Percentiles rank a stretch among this genome's conserved stretches.
Conservation (phyloP, 2,113 vertebrate genomes). For the Dipodomys ordii region DNA sequence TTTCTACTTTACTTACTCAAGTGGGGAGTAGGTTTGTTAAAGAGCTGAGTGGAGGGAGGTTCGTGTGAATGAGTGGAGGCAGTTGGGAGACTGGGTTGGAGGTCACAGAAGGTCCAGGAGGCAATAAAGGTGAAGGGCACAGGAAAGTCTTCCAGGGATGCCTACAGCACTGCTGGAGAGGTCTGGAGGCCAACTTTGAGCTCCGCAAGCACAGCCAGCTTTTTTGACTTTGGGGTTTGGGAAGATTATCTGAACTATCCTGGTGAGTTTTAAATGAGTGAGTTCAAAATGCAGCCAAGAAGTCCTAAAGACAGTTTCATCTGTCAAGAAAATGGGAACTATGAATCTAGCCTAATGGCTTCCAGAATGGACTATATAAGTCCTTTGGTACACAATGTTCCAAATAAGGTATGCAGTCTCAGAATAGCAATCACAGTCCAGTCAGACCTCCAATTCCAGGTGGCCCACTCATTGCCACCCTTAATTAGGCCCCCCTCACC, state of each 20-base stretch:
- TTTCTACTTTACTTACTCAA: background rate
- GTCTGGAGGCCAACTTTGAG: background rate
- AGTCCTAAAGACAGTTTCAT: slow-evolving; percentile 25
- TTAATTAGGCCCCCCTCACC: background rate
- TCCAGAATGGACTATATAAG: background rate
- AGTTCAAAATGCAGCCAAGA: slow-evolving; percentile 52
- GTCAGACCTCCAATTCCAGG: background rate
- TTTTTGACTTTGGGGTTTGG: background rate
- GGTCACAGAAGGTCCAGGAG: background rate
- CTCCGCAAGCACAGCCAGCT: background rate
- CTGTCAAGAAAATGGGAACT: slow-evolving; percentile 40
- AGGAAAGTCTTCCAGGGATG: background rate
- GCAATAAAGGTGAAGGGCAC: background rate
- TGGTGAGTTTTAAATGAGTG: background rate
- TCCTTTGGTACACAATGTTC: background rate
- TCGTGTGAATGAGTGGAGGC: background rate
- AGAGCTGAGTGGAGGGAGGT: background rate
- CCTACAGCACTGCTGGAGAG: background rate
- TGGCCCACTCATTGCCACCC: background rate
- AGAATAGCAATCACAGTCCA: background rate
- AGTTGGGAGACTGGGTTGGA: background rate
- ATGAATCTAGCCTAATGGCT: background rate
- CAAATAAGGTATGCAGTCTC: background rate
- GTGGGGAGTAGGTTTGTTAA: background rate
- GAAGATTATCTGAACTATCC: slow-evolving; percentile 16